Evolutionary conservation across 2,797 vertebrate genomes (phyloP).

Genomic region (Morelia viridis): DNA sequence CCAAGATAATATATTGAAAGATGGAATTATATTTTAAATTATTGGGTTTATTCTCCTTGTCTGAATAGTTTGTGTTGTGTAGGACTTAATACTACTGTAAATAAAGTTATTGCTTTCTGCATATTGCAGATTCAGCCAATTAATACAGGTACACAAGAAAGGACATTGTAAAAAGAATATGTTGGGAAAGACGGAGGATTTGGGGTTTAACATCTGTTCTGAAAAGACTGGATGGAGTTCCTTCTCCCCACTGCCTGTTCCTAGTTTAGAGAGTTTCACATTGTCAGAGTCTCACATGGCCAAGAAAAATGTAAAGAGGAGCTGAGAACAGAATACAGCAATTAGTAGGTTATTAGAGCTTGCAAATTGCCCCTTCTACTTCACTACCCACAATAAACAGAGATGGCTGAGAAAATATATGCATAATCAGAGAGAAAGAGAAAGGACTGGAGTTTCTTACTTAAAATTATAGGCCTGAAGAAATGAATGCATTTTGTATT

Average conservation of each 20-base stretch:
- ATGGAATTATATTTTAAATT: background rate
- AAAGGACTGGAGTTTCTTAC: background rate
- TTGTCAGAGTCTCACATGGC: background rate
- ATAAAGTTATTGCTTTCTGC: slow-evolving; percentile 19
- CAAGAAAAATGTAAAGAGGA: background rate
- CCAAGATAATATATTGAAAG: slow-evolving; percentile 20
- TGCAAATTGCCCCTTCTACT: background rate
- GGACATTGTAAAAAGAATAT: background rate
- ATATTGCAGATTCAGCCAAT: slow-evolving; percentile 12
- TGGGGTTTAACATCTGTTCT: background rate
- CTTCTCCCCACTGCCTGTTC: background rate
- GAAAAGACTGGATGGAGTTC: background rate
- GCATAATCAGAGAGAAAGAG: background rate
- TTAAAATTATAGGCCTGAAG: background rate
- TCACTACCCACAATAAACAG: background rate
- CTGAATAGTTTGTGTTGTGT: background rate
- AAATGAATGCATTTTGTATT: background rate
- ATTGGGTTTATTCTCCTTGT: background rate
- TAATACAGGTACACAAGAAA: background rate
- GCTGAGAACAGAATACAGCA: background rate
- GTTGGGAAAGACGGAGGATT: background rate
- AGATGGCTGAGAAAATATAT: background rate
- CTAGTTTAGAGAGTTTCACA: background rate
- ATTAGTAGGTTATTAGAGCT: background rate
- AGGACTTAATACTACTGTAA: background rate